Conservation (phyloP, 2,113 vertebrate genomes). For the Aythya baeri region DNA sequence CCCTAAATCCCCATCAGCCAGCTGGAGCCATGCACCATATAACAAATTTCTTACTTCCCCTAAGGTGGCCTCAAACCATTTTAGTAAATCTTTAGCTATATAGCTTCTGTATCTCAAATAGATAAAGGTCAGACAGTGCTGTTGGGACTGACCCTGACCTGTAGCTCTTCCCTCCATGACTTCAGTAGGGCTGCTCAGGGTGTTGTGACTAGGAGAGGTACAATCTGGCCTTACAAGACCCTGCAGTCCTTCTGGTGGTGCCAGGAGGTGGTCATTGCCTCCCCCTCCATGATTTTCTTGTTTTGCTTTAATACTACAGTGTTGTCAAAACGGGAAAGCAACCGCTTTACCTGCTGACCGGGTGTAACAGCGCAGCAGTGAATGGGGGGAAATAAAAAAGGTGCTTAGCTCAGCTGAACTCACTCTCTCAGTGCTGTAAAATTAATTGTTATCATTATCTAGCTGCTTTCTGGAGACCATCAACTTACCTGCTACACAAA, state of each 20-base stretch:
- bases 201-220: not conserved
- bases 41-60: not conserved
- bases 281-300: not conserved
- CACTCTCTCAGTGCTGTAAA: not conserved
- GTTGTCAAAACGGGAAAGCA: not conserved
- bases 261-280: not conserved
- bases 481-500: slow-evolving; percentile 32
- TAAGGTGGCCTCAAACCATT: slow-evolving; percentile 39
- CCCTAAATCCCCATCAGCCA: slow-evolving; percentile 51
- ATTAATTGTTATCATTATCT: slow-evolving; percentile 72
- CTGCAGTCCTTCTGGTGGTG: too few relatives aligned
- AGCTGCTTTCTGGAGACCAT: slow-evolving; percentile 69
- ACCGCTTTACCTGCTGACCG: not conserved
- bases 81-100: slow-evolving; percentile 42
- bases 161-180: not conserved
- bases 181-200: not conserved
- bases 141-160: slow-evolving; percentile 9
- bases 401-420: slow-evolving; percentile 54
- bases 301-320: not conserved
- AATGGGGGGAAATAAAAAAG: slow-evolving; percentile 22
- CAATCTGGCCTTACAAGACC: not conserved
- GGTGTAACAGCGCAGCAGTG: not conserved
- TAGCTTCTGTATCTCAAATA: not conserved
- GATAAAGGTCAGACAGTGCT: not conserved
- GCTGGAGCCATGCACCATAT: not conserved